Conservation (phyloP, 2,797 vertebrate genomes). For the Oophaga sylvatica region DNA sequence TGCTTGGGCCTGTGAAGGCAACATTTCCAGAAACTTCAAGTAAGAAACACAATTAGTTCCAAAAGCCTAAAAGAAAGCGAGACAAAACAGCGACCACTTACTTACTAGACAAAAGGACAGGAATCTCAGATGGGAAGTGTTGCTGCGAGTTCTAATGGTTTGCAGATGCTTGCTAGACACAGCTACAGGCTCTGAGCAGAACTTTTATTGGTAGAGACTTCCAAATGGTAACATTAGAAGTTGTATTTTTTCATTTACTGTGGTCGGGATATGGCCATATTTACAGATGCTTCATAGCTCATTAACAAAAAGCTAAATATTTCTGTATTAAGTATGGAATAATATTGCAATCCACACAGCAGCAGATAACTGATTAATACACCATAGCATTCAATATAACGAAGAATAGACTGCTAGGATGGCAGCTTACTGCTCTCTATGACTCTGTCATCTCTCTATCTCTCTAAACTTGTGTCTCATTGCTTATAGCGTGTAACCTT, state of each 20-base stretch:
- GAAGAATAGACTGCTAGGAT: too few relatives aligned
- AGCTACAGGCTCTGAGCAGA: neutral
- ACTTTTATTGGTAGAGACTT: conserved; percentile 35
- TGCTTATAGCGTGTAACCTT: too few relatives aligned
- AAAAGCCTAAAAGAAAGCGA: conserved; percentile 21
- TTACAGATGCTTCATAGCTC: neutral
- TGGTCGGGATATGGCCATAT: neutral
- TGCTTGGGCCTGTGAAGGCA: too few relatives aligned
- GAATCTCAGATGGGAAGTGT: conserved; percentile 56
- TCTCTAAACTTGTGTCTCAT: too few relatives aligned
- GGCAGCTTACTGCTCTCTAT: too few relatives aligned
- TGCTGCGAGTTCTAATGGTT: conserved; percentile 40
- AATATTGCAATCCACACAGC: neutral
- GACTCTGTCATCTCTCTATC: too few relatives aligned
- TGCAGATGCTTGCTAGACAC: conserved; percentile 49
- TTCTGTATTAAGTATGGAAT: neutral
- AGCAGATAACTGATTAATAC: too few relatives aligned
- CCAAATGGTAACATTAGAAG: conserved; percentile 40
- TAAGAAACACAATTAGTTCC: conserved; percentile 19
- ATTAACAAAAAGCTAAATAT: neutral
- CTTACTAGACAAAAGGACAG: conserved; percentile 38
- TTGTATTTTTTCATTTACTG: conserved; percentile 15
- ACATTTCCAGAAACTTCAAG: neutral
- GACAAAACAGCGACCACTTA: conserved; percentile 36
- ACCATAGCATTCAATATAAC: too few relatives aligned